Conservation (phyloP, 2,888 invertebrate species). For the Aleiodes alternator region DNA sequence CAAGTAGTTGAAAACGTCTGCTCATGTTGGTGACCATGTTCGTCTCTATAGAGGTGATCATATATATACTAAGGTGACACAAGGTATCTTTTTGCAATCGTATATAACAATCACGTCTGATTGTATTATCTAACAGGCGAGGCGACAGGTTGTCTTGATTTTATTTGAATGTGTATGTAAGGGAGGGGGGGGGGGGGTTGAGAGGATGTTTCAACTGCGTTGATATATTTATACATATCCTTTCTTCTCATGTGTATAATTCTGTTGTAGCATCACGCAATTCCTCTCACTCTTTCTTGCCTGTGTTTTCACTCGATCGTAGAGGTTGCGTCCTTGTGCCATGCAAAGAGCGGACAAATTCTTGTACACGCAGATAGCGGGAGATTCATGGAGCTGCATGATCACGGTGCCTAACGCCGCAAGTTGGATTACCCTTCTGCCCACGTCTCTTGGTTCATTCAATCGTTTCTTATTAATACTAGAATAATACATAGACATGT, state of each 20-base stretch:
- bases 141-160: constrained; percentile 61
- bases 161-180: constrained; percentile 58
- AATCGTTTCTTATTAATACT: constrained; percentile 44
- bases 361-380: constrained; percentile 42
- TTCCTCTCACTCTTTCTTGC: constrained; percentile 31
- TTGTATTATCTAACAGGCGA: constrained; percentile 64
- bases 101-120: constrained; percentile 64
- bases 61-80: constrained; percentile 45
- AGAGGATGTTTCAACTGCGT: background rate
- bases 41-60: background rate
- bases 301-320: constrained; percentile 35
- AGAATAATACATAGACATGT: constrained; percentile 43
- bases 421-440: constrained; percentile 40
- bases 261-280: constrained; percentile 18
- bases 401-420: constrained; percentile 30
- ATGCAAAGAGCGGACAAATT: constrained; percentile 47
- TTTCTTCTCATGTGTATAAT: constrained; percentile 5
- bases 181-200: constrained; percentile 33
- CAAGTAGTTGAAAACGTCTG: background rate
- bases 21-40: constrained; percentile 26
- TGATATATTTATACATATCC: constrained; percentile 17
- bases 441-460: constrained; percentile 30
- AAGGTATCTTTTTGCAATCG: constrained; percentile 54
- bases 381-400: constrained; percentile 43
- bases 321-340: constrained; percentile 46